A percentile compares a stretch with the other conserved stretches of the same genome.
phyloP scores from a whole-genome alignment of 2,888 invertebrate species.

The Apamea epomidion region DNA sequence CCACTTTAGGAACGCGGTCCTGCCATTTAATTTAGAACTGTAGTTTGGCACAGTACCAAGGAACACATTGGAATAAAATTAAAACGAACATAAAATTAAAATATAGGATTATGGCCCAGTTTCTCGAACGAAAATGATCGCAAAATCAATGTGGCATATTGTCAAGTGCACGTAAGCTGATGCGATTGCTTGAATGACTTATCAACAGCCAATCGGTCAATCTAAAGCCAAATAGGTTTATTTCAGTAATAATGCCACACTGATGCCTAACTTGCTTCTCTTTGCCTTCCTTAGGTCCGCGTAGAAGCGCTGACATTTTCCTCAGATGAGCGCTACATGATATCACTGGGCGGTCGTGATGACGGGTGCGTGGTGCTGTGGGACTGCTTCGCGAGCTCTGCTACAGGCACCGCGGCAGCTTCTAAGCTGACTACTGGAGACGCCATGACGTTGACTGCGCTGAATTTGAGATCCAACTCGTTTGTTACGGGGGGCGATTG shows the following conservation, averaged over 20 bases:
- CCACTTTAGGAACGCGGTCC: background rate
- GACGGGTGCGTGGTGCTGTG: constrained; percentile 97
- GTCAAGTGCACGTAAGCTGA: background rate
- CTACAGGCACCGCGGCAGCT: constrained; percentile 91
- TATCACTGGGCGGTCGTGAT: constrained; percentile 97
- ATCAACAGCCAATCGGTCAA: background rate
- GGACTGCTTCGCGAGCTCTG: constrained; percentile 92
- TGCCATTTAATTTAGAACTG: background rate
- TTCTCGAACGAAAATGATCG: background rate
- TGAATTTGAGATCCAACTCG: constrained; percentile 90
- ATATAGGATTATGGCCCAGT: background rate
- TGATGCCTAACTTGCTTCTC: background rate
- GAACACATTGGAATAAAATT: background rate
- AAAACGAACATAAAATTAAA: background rate
- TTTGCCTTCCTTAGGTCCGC: constrained; percentile 89
- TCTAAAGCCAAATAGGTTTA: no score
- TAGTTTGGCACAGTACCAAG: background rate
- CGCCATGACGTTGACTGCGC: constrained; percentile 90
- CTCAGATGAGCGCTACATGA: constrained; percentile 94
- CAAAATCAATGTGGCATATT: background rate
- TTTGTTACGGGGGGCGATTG: constrained; percentile 94
- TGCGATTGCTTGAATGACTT: background rate
- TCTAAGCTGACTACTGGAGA: constrained; percentile 93
- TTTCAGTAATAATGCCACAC: background rate
- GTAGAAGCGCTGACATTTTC: constrained; percentile 96